phyloP scores from a whole-genome alignment of 2,113 vertebrate species.

The Neopipo cinnamomea region DNA sequence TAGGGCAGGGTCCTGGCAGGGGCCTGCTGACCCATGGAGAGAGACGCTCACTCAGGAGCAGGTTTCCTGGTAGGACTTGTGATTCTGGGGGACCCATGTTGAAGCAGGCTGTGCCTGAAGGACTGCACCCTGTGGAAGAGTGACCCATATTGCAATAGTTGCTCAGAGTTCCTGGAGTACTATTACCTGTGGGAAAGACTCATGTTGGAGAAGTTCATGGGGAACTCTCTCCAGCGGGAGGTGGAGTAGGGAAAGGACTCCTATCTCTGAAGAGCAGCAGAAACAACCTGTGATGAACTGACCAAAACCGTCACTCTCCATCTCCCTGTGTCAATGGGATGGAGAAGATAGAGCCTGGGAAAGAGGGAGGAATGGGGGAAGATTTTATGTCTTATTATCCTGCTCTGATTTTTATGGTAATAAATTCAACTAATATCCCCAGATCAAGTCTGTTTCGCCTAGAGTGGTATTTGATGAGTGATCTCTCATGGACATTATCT shows the following conservation, averaged over 20 bases:
- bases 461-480: neutral
- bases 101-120: neutral
- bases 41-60: neutral
- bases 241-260: neutral
- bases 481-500: neutral
- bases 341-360: neutral
- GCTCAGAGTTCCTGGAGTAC: neutral
- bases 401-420: neutral
- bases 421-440: neutral
- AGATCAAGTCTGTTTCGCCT: neutral
- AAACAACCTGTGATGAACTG: neutral
- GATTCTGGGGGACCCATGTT: neutral
- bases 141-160: neutral
- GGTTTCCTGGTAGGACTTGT: neutral
- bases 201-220: neutral
- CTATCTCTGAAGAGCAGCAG: neutral
- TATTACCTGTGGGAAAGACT: neutral
- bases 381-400: too few relatives aligned
- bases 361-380: neutral
- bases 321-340: neutral
- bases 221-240: neutral
- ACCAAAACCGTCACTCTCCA: neutral
- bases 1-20: neutral
- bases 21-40: neutral
- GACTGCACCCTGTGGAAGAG: neutral